These are phyloP conservation scores for Neosalanx taihuensis DNA, from an alignment of 2,797 vertebrate species.

Conservation along the genomic window DNA sequence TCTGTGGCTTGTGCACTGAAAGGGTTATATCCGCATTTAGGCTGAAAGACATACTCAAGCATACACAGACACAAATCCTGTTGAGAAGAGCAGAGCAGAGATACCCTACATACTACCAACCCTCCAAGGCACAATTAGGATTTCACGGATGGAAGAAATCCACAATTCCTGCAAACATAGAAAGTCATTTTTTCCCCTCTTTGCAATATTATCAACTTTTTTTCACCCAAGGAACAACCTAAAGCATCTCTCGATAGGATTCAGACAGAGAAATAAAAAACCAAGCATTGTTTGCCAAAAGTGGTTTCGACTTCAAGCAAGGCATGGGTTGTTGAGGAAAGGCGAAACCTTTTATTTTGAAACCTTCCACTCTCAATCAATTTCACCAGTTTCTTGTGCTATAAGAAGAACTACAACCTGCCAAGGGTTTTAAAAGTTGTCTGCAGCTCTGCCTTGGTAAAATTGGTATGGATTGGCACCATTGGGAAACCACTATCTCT, in stretches of 20 bases:
- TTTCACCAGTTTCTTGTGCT: constrained; percentile 67
- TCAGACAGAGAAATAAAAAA: constrained; percentile 73
- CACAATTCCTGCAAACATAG: constrained; percentile 81
- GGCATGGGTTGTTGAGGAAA: constrained; percentile 60
- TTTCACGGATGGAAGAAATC: constrained; percentile 81
- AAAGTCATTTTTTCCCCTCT: constrained; percentile 74
- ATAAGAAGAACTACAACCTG: constrained; percentile 67
- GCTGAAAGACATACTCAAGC: constrained; percentile 73
- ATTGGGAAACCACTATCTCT: constrained; percentile 20
- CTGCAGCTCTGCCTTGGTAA: constrained; percentile 43
- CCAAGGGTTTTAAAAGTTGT: constrained; percentile 58
- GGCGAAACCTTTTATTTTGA: constrained; percentile 54
- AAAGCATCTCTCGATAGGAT: constrained; percentile 73
- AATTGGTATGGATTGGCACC: constrained; percentile 21
- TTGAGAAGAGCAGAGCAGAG: constrained; percentile 78
- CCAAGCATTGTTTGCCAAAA: constrained; percentile 48
- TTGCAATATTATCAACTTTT: constrained; percentile 77
- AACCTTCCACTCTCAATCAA: constrained; percentile 73
- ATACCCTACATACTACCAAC: constrained; percentile 75
- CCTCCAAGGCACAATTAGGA: constrained; percentile 87
- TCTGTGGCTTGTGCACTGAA: constrained; percentile 76
- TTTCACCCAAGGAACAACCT: constrained; percentile 75
- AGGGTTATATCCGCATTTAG: constrained; percentile 79
- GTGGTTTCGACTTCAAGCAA: constrained; percentile 72
- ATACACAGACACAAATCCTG: constrained; percentile 82